phyloP scores from a whole-genome alignment of 2,113 vertebrate species.

The Elephas maximus region DNA sequence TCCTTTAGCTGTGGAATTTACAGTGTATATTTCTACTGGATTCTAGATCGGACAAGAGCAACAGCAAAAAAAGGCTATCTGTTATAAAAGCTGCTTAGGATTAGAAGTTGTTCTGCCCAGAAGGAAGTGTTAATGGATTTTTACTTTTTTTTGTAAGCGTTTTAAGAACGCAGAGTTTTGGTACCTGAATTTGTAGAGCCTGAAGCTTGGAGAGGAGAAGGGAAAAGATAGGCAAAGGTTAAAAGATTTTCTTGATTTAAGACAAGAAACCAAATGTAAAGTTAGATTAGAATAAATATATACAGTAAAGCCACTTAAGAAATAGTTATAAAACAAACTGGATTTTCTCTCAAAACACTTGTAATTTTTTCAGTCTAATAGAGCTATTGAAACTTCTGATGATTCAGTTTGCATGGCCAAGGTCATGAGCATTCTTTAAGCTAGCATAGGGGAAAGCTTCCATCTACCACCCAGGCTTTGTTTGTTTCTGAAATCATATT shows the following conservation, averaged over 20 bases:
- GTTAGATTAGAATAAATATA: neutral
- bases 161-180: neutral
- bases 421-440: neutral
- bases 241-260: neutral
- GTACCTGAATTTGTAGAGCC: neutral
- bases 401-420: neutral
- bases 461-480: neutral
- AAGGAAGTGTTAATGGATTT: conserved; percentile 2
- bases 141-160: neutral
- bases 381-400: neutral
- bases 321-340: neutral
- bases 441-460: neutral
- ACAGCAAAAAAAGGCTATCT: neutral
- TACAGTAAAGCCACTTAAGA: neutral
- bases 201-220: neutral
- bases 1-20: conserved; percentile 4
- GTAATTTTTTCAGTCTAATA: neutral
- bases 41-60: neutral
- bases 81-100: neutral
- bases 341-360: conserved; percentile 5
- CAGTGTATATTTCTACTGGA: neutral
- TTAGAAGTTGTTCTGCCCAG: neutral
- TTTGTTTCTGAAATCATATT: conserved; percentile 56
- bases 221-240: neutral
- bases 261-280: neutral